These are phyloP conservation scores for Harpalus rufipes DNA, from an alignment of 2,888 invertebrate species.

Conservation along the genomic window DNA sequence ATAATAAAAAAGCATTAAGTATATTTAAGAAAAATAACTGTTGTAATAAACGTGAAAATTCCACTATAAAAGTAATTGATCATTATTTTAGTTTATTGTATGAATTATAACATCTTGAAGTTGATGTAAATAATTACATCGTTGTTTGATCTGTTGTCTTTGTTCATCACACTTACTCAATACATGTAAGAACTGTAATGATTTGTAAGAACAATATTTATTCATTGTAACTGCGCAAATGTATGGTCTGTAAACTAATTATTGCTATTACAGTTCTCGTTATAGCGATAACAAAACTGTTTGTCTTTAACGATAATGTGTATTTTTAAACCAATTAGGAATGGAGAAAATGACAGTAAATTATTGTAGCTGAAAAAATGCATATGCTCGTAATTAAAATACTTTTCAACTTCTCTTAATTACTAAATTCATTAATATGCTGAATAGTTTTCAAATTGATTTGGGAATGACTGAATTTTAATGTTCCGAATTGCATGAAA, in stretches of 20 bases:
- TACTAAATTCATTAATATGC: conserved; percentile 11
- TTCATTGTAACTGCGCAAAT: not conserved
- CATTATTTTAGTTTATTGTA: too few species aligned
- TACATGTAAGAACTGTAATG: not conserved
- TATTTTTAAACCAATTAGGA: conserved; percentile 8
- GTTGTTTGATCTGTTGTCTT: not conserved
- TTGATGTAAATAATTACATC: not conserved
- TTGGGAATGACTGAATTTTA: not conserved
- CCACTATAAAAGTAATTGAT: too few species aligned
- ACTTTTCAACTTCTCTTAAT: conserved; percentile 11
- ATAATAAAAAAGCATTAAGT: too few species aligned
- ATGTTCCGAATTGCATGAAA: not conserved
- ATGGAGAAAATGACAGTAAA: not conserved
- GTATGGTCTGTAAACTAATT: conserved; percentile 13
- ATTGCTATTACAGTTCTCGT: conserved; percentile 6
- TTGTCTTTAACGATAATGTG: not conserved
- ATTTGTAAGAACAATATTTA: conserved; percentile 4
- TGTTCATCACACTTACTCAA: not conserved
- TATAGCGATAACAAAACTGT: not conserved
- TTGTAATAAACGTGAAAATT: too few species aligned
- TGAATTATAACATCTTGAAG: too few species aligned
- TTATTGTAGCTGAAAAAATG: not conserved
- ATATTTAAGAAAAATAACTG: too few species aligned
- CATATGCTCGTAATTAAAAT: conserved; percentile 11
- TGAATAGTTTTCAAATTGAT: not conserved